Evolutionary conservation across 1,140 invertebrate species (phyloP), one percentile per base, ranked within the genome.

Genomic region (Elymnias hypermnestra): DNA sequence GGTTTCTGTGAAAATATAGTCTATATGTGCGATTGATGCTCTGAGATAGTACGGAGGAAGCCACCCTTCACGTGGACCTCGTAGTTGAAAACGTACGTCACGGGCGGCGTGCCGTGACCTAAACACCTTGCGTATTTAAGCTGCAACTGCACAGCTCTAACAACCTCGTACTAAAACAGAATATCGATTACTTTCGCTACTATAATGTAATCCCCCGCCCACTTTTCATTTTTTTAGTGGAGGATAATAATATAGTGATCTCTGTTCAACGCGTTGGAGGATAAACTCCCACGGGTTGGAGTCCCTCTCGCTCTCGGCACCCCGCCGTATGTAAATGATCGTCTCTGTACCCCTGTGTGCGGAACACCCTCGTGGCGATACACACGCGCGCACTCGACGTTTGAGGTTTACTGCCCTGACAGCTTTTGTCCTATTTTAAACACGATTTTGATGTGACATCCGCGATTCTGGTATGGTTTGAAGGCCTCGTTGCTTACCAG

Each of bases 151-250:
- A 76, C 74, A 77, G 71, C 70, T n/a, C n/a, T n/a, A n/a, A n/a
- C n/a, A n/a, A n/a, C 71, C 65, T 5, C 69, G 68, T 81, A 84
- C 81, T 83, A 79, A 78, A 83, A 74, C 75, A 72, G 79, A 84
- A 83, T 89, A 89, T 89, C 88, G 88, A 89, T 89, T 89, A 88
- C 88, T 89, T 88, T 88, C 86, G 82, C 87, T 88, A 83, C 79
- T 86, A 81, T 86, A 83, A 84, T 76, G 74, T 85, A 85, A 85
- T 85, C 82, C 81, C 73, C 82, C 82, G 78, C 78, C 82, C 86
- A 86, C 86, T 81, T 82, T 85, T 86, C 86, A 83, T 83, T 88
- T 88, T 88, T 87, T 87, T 87, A 79, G 77, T 77, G 71, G 76
- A 82, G 73, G 87, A 87, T 85, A 86, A 85, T 83, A 74, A 68